Conservation (phyloP, 1,140 invertebrate species). For the Aphelenchoides besseyi region DNA sequence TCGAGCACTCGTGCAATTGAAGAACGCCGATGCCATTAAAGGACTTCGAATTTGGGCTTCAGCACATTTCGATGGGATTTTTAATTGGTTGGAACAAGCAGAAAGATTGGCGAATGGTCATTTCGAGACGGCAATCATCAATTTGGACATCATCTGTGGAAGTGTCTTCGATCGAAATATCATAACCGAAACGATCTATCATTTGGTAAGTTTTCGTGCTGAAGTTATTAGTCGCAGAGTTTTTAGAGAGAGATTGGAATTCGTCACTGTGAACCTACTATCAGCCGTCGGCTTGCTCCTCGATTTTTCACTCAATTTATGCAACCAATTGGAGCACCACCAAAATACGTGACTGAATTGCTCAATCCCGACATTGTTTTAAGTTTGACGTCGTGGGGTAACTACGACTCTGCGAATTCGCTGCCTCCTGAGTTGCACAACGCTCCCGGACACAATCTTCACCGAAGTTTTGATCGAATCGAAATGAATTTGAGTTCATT, state of each 20-base stretch:
- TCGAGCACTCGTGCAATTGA: background rate
- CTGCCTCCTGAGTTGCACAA: background rate
- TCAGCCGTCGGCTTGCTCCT: background rate
- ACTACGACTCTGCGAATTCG: background rate
- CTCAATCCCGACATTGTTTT: background rate
- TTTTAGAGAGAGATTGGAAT: background rate
- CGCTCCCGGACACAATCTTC: background rate
- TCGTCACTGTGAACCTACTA: background rate
- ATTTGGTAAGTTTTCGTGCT: background rate
- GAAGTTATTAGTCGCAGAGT: too few relatives aligned
- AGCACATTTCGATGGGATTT: background rate
- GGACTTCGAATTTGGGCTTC: background rate
- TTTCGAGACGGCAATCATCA: background rate
- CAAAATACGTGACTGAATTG: background rate
- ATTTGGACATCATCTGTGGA: background rate
- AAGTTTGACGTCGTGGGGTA: background rate
- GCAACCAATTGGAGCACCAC: conserved; percentile 1
- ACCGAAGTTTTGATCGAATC: background rate
- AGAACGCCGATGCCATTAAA: background rate
- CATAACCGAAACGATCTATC: background rate
- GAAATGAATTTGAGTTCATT: background rate
- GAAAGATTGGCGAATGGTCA: background rate
- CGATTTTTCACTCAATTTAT: conserved; percentile 1
- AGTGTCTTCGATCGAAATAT: background rate
- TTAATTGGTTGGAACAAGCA: background rate